Percentiles rank a stretch among this genome's conserved stretches.
phyloP scores from a whole-genome alignment of 2,888 invertebrate species.

The Cosmia trapezina region DNA sequence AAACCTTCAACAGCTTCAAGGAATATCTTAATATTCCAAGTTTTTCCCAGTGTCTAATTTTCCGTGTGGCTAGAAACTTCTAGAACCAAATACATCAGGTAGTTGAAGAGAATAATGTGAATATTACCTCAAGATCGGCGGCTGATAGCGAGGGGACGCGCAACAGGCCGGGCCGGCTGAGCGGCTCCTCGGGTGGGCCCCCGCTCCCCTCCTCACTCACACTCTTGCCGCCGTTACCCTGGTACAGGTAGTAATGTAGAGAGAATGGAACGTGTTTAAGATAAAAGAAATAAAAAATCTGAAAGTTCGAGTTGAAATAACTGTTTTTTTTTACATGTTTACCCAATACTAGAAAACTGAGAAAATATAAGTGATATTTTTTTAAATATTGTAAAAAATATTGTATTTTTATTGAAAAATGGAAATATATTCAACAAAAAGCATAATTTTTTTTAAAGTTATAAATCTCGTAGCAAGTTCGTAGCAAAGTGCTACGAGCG shows the following conservation, averaged over 20 bases:
- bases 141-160: conserved; percentile 91
- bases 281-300: not conserved
- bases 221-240: conserved; percentile 82
- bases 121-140: conserved; percentile 89
- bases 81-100: conserved; percentile 12
- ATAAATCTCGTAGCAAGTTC: conserved; percentile 53
- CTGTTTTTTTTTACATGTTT: not conserved
- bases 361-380: no score
- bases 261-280: not conserved
- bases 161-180: conserved; percentile 90
- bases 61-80: not conserved
- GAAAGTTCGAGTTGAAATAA: not conserved
- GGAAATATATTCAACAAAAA: not conserved
- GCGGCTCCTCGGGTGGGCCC: conserved; percentile 81
- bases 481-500: conserved; percentile 54
- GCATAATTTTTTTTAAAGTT: not conserved
- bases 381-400: not conserved
- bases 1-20: not conserved
- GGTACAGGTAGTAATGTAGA: conserved; percentile 35
- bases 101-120: conserved; percentile 4
- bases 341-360: not conserved
- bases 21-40: not conserved
- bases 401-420: not conserved
- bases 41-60: not conserved
- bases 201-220: conserved; percentile 73